These are phyloP conservation scores for Harmothoe impar DNA, from an alignment of 2,888 invertebrate species.

Conservation along the genomic window DNA sequence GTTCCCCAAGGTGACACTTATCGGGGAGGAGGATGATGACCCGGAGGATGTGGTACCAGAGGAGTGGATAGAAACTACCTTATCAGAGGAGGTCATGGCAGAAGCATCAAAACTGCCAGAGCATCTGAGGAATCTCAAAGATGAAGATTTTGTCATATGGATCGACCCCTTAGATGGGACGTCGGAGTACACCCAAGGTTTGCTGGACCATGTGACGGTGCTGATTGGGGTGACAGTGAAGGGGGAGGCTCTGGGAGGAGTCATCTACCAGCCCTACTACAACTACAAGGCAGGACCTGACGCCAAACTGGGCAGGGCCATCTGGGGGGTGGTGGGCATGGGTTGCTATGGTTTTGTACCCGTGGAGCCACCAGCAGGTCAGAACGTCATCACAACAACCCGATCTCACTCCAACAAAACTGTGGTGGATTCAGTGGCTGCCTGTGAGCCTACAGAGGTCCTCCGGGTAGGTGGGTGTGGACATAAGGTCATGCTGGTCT, in stretches of 20 bases:
- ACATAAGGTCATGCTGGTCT: slow-evolving; percentile 93
- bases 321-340: slow-evolving; percentile 95
- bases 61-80: slow-evolving; percentile 91
- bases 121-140: slow-evolving; percentile 85
- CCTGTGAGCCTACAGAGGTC: slow-evolving; percentile 92
- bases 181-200: slow-evolving; percentile 96
- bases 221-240: slow-evolving; percentile 96
- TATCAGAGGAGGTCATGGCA: slow-evolving; percentile 88
- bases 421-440: slow-evolving; percentile 92
- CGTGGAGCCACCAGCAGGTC: slow-evolving; percentile 84
- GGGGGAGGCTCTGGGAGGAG: slow-evolving; percentile 94
- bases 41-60: slow-evolving; percentile 85
- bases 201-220: slow-evolving; percentile 98
- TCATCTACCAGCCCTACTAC: slow-evolving; percentile 98
- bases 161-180: slow-evolving; percentile 99
- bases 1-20: slow-evolving; percentile 87
- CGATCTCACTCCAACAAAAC: slow-evolving; percentile 93
- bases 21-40: slow-evolving; percentile 89
- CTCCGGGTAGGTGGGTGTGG: slow-evolving; percentile 96
- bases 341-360: slow-evolving; percentile 84
- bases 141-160: slow-evolving; percentile 89
- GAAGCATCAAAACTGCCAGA: slow-evolving; percentile 85
- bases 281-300: slow-evolving; percentile 84
- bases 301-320: slow-evolving; percentile 89
- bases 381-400: slow-evolving; percentile 94